Percentiles rank a stretch among this genome's conserved stretches.
Evolutionary conservation across 2,888 invertebrate genomes (phyloP).

Genomic region (Rhorus exstirpatorius): DNA sequence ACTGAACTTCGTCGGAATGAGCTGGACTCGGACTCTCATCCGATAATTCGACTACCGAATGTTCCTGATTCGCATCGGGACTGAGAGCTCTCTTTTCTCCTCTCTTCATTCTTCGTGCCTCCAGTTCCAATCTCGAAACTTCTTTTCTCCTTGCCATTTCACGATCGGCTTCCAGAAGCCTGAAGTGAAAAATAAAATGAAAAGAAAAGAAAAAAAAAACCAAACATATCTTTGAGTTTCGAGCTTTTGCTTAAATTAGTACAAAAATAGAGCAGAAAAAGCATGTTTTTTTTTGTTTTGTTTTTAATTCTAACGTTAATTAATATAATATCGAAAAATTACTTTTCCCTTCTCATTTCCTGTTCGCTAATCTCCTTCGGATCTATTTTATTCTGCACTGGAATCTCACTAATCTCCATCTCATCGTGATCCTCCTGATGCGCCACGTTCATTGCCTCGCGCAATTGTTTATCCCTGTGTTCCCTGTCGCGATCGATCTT

Average conservation of each 20-base stretch:
- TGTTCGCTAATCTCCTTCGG: conserved; percentile 85
- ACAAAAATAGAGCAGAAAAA: conserved; percentile 15
- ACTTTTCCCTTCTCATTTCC: conserved; percentile 87
- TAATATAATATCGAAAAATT: conserved; percentile 74
- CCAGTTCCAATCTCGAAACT: conserved; percentile 91
- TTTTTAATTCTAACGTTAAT: too few relatives aligned
- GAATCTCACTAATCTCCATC: conserved; percentile 81
- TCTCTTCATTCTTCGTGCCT: conserved; percentile 90
- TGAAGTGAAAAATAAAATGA: conserved; percentile 58
- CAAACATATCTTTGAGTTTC: neutral
- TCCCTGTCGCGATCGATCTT: conserved; percentile 81
- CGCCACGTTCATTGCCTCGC: conserved; percentile 80
- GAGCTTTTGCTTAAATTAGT: conserved; percentile 8
- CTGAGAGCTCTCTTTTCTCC: conserved; percentile 86
- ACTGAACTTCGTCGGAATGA: conserved; percentile 80
- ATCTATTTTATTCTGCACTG: conserved; percentile 80
- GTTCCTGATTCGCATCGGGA: conserved; percentile 81
- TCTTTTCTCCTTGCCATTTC: conserved; percentile 93
- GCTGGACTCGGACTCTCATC: conserved; percentile 81
- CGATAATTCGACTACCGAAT: conserved; percentile 83
- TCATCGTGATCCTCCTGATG: conserved; percentile 85
- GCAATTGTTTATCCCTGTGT: conserved; percentile 81
- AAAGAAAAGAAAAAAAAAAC: conserved; percentile 20
- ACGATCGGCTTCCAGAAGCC: conserved; percentile 85
- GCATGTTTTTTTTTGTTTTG: neutral